Evolutionary conservation across 2,888 invertebrate genomes (phyloP), one percentile per base, ranked within the genome.

Genomic region (Protophormia terraenovae): DNA sequence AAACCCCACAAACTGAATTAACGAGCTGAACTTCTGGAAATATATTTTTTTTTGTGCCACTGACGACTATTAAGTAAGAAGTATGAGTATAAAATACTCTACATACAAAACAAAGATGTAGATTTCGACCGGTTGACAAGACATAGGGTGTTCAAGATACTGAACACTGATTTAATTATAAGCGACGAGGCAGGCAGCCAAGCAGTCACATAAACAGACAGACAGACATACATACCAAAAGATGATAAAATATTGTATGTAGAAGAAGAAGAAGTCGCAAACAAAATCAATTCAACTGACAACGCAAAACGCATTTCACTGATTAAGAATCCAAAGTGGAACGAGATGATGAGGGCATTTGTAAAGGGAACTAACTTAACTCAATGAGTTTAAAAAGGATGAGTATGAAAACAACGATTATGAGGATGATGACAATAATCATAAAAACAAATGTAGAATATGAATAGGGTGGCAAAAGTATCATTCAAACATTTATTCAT

Each of bases 391-490:
- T 79, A 69, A 83, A n/a, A n/a, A 83, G 78, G 75, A 82, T 82
- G 82, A 45, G 82, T 50, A 82, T 47, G 66, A 85, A 85, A 85
- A 85, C 85, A 85, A 82, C 79, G 82, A 84, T 83, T 77, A 76
- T 84, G 82, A 84, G 79, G 86, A 89, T 89, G 89, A 89, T 89
- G 86, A 89, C 89, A 89, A 88, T 88, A 89, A 91, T 90, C 90
- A 89, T 91, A 90, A 90, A 90, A 89, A 88, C 89, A 90, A 90
- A 89, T 89, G 83, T 88, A 90, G 87, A 90, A 88, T 76, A 69
- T 71, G 58, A 53, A 78, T 81, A 50, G 78, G 64, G 78, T 72
- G 83, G 78, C 67, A 78, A n/a, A 77, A 77, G 72, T 58, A 77
- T 66, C 67, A 72, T 64, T 81, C 72, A 29, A 67, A 67, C 58